These are phyloP conservation scores for Cladopsammia gracilis DNA, from an alignment of 64 coral and sea anemone species.

Conservation along the genomic window DNA sequence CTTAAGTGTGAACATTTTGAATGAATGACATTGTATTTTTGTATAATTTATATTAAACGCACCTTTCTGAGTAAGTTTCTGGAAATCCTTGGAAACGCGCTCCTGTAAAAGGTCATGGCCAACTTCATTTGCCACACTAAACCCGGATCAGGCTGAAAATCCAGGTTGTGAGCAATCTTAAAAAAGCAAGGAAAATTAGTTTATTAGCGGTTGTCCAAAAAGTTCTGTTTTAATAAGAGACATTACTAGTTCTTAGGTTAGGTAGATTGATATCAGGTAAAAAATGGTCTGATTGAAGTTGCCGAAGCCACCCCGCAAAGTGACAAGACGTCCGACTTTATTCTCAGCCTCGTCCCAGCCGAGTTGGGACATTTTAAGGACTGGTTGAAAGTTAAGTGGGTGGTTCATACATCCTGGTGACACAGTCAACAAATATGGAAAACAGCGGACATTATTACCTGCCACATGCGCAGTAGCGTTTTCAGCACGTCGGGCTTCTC, in stretches of 20 bases:
- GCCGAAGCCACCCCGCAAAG: no score
- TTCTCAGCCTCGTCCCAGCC: no score
- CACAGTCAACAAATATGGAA: no score
- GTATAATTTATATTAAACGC: background rate
- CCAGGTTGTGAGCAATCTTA: slow-evolving; percentile 60
- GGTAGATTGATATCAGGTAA: no score
- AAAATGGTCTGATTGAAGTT: no score
- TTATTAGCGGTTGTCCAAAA: no score
- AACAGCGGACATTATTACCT: slow-evolving; percentile 39
- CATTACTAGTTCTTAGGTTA: no score
- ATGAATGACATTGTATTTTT: no score
- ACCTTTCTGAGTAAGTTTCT: slow-evolving; percentile 23
- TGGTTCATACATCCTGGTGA: background rate
- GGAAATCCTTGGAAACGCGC: slow-evolving; percentile 54
- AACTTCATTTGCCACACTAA: slow-evolving; percentile 70
- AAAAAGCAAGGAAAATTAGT: background rate
- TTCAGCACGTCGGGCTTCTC: slow-evolving; percentile 88
- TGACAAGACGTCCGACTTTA: no score
- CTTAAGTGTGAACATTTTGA: no score
- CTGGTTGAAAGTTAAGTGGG: background rate
- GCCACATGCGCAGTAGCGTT: slow-evolving; percentile 69
- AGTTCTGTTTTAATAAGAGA: no score
- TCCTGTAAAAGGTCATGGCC: slow-evolving; percentile 52
- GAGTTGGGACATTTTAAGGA: no score
- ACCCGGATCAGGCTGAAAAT: slow-evolving; percentile 1